Evolutionary conservation across 2,888 invertebrate genomes (phyloP).

Genomic region (Phasia obesa): DNA sequence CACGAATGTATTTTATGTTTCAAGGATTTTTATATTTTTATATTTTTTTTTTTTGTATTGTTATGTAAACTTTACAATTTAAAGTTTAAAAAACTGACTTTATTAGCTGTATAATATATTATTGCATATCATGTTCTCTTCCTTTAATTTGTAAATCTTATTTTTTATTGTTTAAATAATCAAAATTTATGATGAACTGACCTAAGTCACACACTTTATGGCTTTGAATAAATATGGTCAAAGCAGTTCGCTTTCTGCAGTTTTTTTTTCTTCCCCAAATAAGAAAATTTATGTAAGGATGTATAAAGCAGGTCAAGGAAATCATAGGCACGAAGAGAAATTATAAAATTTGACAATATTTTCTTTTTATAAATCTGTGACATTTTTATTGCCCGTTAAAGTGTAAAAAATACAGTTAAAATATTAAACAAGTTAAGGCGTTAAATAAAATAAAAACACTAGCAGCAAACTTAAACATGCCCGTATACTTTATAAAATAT

Average conservation of each 20-base stretch:
- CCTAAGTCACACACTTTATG: constrained; percentile 69
- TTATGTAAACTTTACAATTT: constrained; percentile 15
- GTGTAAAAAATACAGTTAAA: too few species aligned
- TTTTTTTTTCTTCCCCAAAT: background rate
- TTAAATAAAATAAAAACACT: too few species aligned
- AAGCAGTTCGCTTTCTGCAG: constrained; percentile 38
- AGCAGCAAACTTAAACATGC: too few species aligned
- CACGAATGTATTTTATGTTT: constrained; percentile 20
- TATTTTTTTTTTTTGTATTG: background rate
- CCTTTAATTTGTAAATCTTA: background rate
- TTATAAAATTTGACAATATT: background rate
- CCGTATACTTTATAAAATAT: too few species aligned
- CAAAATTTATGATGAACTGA: constrained; percentile 68
- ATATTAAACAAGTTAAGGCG: too few species aligned
- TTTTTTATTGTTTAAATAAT: constrained; percentile 41
- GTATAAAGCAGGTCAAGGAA: background rate
- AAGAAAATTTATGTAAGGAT: background rate
- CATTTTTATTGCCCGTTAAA: too few species aligned
- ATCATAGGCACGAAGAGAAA: background rate
- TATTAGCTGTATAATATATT: constrained; percentile 1
- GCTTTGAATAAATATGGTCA: constrained; percentile 23
- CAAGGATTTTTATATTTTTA: constrained; percentile 25
- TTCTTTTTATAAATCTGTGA: too few species aligned
- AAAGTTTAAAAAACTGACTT: background rate
- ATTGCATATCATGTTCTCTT: constrained; percentile 2